These are phyloP conservation scores for Micrasema minimum DNA, from an alignment of 1,140 invertebrate species.

Conservation along the genomic window DNA sequence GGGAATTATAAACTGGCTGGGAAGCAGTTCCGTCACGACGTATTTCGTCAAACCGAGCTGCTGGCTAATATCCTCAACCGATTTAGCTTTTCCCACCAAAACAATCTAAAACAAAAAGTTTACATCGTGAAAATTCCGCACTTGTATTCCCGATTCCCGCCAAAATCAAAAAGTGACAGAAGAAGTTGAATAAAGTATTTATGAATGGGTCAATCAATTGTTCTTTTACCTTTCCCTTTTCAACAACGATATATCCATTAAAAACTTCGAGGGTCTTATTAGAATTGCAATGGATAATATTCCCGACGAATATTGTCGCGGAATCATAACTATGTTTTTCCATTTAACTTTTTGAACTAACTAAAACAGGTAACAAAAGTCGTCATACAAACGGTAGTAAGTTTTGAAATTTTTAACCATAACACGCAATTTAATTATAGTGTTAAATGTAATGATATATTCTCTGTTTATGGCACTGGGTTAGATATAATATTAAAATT, in stretches of 20 bases:
- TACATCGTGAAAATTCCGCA: not conserved
- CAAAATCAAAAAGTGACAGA: conserved; percentile 2
- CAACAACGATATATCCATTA: conserved; percentile 57
- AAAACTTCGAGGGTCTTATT: conserved; percentile 54
- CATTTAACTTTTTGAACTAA: conserved; percentile 4
- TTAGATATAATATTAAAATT: too few relatives aligned
- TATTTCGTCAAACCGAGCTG: conserved; percentile 52
- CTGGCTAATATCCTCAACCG: conserved; percentile 53
- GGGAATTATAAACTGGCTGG: conserved; percentile 82
- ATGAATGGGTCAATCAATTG: not conserved
- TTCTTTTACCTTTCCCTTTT: conserved; percentile 59
- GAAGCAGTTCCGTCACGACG: conserved; percentile 59
- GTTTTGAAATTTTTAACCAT: too few relatives aligned
- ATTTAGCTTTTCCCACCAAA: conserved; percentile 54
- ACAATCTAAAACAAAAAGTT: conserved; percentile 55
- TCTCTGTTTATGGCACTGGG: too few relatives aligned
- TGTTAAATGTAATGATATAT: not conserved
- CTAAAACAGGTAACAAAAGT: not conserved
- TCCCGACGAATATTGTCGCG: conserved; percentile 56
- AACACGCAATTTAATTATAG: not conserved
- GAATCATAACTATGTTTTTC: conserved; percentile 15
- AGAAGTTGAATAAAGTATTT: conserved; percentile 11
- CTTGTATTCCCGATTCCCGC: not conserved
- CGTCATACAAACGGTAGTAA: not conserved
- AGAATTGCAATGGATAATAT: conserved; percentile 56